Percentiles rank a stretch among this genome's conserved stretches.
phyloP scores from a whole-genome alignment of 2,113 vertebrate genomes.

The Brachyhypopomus gauderio region DNA sequence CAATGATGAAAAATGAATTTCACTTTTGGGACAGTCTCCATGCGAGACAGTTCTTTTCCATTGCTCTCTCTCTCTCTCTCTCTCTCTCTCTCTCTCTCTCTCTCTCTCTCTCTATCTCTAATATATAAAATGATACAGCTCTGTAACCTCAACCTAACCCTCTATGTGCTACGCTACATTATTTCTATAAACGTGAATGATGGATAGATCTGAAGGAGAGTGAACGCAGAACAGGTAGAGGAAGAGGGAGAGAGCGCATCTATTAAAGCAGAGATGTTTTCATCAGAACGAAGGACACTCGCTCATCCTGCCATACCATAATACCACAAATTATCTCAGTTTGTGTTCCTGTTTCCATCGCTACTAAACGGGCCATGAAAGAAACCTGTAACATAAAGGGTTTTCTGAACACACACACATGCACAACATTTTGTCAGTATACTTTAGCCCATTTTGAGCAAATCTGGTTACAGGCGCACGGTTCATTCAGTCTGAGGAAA shows the following conservation, averaged over 20 bases:
- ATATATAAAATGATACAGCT: no score
- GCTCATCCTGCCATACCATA: conserved; percentile 38
- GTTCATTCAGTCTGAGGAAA: not conserved
- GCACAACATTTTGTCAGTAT: not conserved
- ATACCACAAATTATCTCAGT: conserved; percentile 56
- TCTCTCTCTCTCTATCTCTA: not conserved
- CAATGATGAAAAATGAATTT: conserved; percentile 59
- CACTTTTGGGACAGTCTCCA: conserved; percentile 45
- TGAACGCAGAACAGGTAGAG: not conserved
- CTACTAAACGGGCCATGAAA: not conserved
- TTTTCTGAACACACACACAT: not conserved
- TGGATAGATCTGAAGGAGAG: not conserved
- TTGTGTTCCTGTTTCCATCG: conserved; percentile 33
- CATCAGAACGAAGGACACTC: conserved; percentile 39
- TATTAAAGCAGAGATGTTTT: conserved; percentile 25
- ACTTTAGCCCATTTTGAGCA: not conserved
- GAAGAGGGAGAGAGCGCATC: conserved; percentile 9
- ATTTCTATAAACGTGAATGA: not conserved
- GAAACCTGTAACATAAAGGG: not conserved
- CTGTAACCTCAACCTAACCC: not conserved
- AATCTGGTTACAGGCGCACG: no score
- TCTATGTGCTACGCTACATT: not conserved
- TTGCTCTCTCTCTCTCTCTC: not conserved
- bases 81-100: not conserved
- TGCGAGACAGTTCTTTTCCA: conserved; percentile 5